Evolutionary conservation across 2,113 vertebrate species (phyloP), one percentile per base, ranked within the genome.

Genomic region (Pterophyllum scalare): DNA sequence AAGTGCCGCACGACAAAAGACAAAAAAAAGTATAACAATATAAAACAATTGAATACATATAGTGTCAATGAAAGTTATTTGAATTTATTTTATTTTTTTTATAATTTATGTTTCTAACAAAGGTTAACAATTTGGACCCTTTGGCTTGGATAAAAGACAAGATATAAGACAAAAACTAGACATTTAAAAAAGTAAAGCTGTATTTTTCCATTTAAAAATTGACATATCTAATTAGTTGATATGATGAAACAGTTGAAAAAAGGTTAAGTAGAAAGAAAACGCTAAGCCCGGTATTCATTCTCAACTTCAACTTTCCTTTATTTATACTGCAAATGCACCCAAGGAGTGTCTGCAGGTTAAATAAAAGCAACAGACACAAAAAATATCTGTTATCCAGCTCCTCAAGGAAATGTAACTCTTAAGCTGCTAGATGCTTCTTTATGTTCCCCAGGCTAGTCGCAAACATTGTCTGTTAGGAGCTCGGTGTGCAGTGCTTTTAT

Each of bases 141-240:
- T 52, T 72, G 43, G 10, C 10, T 70, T 52, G 28, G 20, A 33
- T 6, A 33, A 33, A 33, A 33, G 31, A 33, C 31, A 33, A 33
- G 31, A 28, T 28, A 70, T 17, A 0, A 31, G 38, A 31, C 24
- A 28, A 70, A 70, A 67, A 67, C 15, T 67, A 0, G 64, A 28
- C 22, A 28, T 0, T 12, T 49, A 70, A 70, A 20, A 46, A 70
- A 70, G 26, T 28, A 20, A 70, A 49, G 24, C 0, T 72, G 31
- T 33, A 6, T 33, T 33, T 33, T 33, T 33, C 7, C 33, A 33
- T 33, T 7, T 4, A 33, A 33, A 72, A 72, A 26, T 0, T 72
- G 15, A 67, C 0, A 0, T 67, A 49, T 67, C 40, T 0, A 67
- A 33, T 6, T 33, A 33, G 31, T 33, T 33, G 31, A 33, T 4